A percentile compares a stretch with the other conserved stretches of the same genome.
These are phyloP conservation scores for Cataglyphis livida DNA, from an alignment of 2,888 invertebrate species.

Conservation along the genomic window DNA sequence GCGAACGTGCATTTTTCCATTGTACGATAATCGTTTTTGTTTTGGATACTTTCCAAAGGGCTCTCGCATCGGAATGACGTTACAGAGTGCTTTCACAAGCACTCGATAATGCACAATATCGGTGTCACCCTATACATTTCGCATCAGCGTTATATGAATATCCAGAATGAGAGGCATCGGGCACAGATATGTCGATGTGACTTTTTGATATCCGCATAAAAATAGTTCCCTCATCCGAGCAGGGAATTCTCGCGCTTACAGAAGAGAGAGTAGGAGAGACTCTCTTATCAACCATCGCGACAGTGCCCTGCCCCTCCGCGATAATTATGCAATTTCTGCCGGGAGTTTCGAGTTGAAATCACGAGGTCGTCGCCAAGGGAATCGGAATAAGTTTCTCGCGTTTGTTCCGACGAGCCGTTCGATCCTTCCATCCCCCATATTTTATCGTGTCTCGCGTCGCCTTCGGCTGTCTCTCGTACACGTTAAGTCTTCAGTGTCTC, in stretches of 20 bases:
- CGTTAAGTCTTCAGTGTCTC: not conserved
- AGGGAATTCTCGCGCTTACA: constrained; percentile 2
- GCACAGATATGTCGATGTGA: constrained; percentile 33
- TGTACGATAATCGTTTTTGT: not conserved
- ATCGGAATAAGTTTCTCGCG: constrained; percentile 55
- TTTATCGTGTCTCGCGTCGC: constrained; percentile 43
- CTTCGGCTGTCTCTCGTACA: constrained; percentile 20
- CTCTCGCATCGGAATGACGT: constrained; percentile 16
- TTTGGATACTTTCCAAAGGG: constrained; percentile 21
- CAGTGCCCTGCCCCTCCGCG: constrained; percentile 7
- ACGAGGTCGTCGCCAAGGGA: constrained; percentile 41
- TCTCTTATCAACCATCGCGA: not conserved
- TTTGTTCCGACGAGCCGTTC: constrained; percentile 40
- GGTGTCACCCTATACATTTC: constrained; percentile 27
- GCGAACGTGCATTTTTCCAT: not conserved
- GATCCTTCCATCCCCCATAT: not conserved
- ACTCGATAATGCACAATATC: constrained; percentile 52
- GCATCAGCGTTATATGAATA: constrained; percentile 33
- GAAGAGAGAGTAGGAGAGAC: not conserved
- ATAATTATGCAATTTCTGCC: constrained; percentile 65
- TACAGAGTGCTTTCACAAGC: constrained; percentile 34
- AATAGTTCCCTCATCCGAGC: not conserved
- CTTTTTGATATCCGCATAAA: constrained; percentile 26
- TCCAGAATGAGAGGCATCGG: constrained; percentile 12
- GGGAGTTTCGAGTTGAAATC: constrained; percentile 39